These are phyloP conservation scores for Elanus axillaris DNA, from an alignment of 2,113 vertebrate species.

Conservation along the genomic window DNA sequence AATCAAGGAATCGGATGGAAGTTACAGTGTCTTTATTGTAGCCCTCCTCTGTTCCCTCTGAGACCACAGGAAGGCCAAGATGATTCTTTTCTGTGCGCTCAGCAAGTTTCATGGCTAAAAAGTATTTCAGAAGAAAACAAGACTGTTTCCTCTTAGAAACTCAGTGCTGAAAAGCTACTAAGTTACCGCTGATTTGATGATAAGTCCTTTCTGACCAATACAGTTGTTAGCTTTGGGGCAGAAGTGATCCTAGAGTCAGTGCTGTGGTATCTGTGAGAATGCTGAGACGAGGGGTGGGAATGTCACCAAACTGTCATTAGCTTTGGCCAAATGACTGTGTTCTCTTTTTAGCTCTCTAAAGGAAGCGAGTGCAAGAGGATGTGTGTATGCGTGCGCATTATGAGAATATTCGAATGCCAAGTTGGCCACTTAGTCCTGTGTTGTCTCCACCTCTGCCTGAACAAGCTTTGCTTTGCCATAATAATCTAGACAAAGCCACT, in stretches of 20 bases:
- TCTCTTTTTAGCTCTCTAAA: neutral
- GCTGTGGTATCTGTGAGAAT: fast-evolving
- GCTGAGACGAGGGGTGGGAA: neutral
- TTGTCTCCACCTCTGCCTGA: neutral
- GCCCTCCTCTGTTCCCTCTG: neutral
- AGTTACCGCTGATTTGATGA: neutral
- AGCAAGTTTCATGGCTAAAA: fast-evolving
- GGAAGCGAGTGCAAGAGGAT: neutral
- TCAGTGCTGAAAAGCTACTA: neutral
- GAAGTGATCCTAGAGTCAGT: neutral
- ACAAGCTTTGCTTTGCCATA: neutral
- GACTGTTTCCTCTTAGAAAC: neutral
- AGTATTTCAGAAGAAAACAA: neutral
- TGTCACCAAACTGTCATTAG: fast-evolving
- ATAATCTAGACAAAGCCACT: neutral
- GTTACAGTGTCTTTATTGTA: neutral
- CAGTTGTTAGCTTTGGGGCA: neutral
- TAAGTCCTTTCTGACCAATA: neutral
- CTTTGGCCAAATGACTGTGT: fast-evolving
- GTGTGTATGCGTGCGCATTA: neutral
- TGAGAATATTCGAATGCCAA: neutral
- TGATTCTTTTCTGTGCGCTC: neutral
- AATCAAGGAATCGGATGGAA: neutral
- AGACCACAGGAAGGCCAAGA: neutral
- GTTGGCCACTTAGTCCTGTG: neutral